A percentile compares a stretch with the other conserved stretches of the same genome.
Conservation (phyloP, 2,113 vertebrate genomes). For the Gobiocypris rarus region DNA sequence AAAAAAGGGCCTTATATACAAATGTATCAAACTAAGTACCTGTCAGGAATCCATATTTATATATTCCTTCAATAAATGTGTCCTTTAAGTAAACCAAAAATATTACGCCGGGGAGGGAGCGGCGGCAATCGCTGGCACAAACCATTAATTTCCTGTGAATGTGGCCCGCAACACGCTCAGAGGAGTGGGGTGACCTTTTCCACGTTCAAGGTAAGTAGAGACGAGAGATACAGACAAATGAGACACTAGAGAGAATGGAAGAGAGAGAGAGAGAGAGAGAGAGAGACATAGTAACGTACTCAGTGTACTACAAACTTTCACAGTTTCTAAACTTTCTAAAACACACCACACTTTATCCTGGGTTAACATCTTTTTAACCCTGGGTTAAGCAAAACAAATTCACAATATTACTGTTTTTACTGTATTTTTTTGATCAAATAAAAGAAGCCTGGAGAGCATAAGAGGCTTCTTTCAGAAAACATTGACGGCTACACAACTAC, state of each 20-base stretch:
- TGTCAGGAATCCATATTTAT: slow-evolving; percentile 45
- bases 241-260: slow-evolving; percentile 61
- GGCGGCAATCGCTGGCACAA: slow-evolving; percentile 66
- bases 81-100: slow-evolving; percentile 71
- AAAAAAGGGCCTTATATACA: slow-evolving; percentile 45
- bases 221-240: slow-evolving; percentile 73
- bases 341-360: slow-evolving; percentile 2
- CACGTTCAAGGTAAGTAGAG: slow-evolving; percentile 67
- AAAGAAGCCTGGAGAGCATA: too few species aligned
- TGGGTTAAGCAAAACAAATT: not conserved
- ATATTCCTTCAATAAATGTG: slow-evolving; percentile 63
- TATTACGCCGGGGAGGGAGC: slow-evolving; percentile 65
- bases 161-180: slow-evolving; percentile 66
- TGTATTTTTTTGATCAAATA: too few species aligned
- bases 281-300: too few species aligned
- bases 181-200: slow-evolving; percentile 77
- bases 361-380: not conserved
- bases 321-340: not conserved
- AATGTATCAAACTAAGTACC: slow-evolving; percentile 63
- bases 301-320: not conserved
- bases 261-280: not conserved
- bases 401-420: too few species aligned
- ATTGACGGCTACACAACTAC: too few species aligned
- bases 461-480: too few species aligned
- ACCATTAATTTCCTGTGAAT: slow-evolving; percentile 79